A percentile compares a stretch with the other conserved stretches of the same genome.
Evolutionary conservation across 2,113 vertebrate species (phyloP).

Genomic region (Poeciliopsis retropinna): DNA sequence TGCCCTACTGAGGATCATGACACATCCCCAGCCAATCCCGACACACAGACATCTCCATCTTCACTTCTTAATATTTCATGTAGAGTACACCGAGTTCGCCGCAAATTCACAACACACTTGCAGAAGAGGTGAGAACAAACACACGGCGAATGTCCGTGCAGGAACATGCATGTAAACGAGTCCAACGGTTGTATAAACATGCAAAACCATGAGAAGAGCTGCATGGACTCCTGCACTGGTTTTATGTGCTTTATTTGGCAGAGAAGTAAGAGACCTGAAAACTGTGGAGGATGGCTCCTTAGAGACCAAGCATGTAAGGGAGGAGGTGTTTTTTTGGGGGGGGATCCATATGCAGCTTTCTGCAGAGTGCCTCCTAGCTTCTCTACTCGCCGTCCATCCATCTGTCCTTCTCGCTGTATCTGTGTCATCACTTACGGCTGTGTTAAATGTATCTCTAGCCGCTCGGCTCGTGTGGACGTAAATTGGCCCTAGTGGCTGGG

Average conservation of each 20-base stretch:
- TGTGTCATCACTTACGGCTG: conserved; percentile 89
- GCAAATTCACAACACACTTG: conserved; percentile 6
- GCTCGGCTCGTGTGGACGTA: conserved; percentile 77
- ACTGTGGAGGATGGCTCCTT: conserved; percentile 50
- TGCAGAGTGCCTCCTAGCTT: conserved; percentile 53
- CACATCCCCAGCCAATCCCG: conserved; percentile 89
- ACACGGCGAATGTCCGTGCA: neutral
- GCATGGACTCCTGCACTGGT: conserved; percentile 74
- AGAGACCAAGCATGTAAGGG: conserved; percentile 25
- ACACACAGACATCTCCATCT: conserved; percentile 91
- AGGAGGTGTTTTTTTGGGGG: neutral
- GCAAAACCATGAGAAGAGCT: conserved; percentile 74
- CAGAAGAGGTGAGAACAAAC: conserved; percentile 26
- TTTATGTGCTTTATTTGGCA: conserved; percentile 71
- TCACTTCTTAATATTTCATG: conserved; percentile 93
- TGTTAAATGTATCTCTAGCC: conserved; percentile 89
- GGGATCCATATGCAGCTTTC: conserved; percentile 35
- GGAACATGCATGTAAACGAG: conserved; percentile 47
- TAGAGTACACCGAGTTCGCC: conserved; percentile 85
- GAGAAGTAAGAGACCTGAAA: conserved; percentile 49
- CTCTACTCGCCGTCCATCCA: conserved; percentile 22
- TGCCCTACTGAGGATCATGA: conserved; percentile 89
- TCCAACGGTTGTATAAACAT: conserved; percentile 64
- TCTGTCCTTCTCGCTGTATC: conserved; percentile 88
- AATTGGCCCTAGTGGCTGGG: conserved; percentile 81